Percentiles rank a stretch among this genome's conserved stretches.
Evolutionary conservation across 2,113 vertebrate genomes (phyloP).

Genomic region (Lontra canadensis): DNA sequence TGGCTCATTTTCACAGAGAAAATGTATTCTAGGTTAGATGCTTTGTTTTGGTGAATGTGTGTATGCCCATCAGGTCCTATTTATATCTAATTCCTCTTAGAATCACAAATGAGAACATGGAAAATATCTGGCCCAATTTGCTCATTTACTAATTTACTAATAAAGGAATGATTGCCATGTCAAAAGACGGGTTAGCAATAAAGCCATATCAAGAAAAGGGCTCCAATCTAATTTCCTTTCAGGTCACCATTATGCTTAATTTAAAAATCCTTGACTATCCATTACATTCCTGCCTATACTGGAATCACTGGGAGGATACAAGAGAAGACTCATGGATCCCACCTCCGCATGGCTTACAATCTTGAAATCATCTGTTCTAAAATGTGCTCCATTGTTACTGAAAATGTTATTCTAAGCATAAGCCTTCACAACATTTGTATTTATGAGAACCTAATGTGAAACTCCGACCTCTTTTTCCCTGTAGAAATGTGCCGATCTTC

Average conservation of each 20-base stretch:
- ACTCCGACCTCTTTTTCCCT: background rate
- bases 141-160: constrained; percentile 34
- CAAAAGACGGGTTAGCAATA: background rate
- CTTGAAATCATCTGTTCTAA: background rate
- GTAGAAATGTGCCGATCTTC: background rate
- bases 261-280: background rate
- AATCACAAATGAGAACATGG: background rate
- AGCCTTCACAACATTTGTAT: background rate
- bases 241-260: background rate
- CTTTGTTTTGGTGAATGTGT: background rate
- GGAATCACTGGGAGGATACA: background rate
- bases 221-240: constrained; percentile 28
- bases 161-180: background rate
- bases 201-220: background rate
- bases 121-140: background rate
- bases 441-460: constrained; percentile 27
- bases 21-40: background rate
- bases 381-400: background rate
- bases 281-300: background rate
- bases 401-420: constrained; percentile 40
- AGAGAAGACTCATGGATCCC: background rate
- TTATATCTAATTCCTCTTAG: background rate
- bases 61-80: background rate
- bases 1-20: background rate
- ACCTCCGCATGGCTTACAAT: background rate